Base-by-base conservation (phyloP, 2,797 vertebrate genomes). In the Pseudopleuronectes americanus region DNA sequence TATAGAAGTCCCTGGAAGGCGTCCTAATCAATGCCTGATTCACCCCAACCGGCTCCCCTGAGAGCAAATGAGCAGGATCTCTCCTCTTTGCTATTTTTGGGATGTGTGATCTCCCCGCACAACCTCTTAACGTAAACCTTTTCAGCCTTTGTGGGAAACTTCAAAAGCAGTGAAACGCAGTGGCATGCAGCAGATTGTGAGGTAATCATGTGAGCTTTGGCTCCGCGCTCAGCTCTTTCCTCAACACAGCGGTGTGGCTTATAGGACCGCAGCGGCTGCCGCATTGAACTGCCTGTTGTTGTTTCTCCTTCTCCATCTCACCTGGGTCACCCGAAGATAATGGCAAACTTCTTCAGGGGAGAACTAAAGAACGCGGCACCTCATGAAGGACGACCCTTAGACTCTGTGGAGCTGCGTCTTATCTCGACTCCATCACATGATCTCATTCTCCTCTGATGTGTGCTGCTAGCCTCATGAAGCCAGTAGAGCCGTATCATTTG, bases 11-110 rank as follows among this genome's bases (percentile, higher is more conserved):
- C 60, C 59, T 81, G 71, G 65, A 80, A 77, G 59, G 51, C 47
- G 48, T 81, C 73, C 65, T 68, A 79, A 85, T 81, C 76, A 76
- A 71, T 81, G 57, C 49, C 51, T 19, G 59, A 68, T 80, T 77
- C 54, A 68, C 67, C 69, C 41, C 33, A 58, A 43, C 9, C 58
- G 53, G 48, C 66, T 64, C 54, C 36, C 77, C 80, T 65, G 60
- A 65, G 65, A 71, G 71, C 53, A 83, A 77, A 84, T 79, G 28
- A 61, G 3, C 21, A 79, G 45, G 69, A 67, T 61, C 21, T 62
- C 9, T 36, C 49, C 12, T 59, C 22, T 36, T 36, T 22, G 14
- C 26, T 69, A 70, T 75, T 77, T 77, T 56, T 54, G 57, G 55
- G n/a, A 64, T 64, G 14, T 57, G 47, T 67, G 26, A 73, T 48